Base-by-base conservation (phyloP, 1,140 invertebrate genomes). In the Galleria mellonella region DNA sequence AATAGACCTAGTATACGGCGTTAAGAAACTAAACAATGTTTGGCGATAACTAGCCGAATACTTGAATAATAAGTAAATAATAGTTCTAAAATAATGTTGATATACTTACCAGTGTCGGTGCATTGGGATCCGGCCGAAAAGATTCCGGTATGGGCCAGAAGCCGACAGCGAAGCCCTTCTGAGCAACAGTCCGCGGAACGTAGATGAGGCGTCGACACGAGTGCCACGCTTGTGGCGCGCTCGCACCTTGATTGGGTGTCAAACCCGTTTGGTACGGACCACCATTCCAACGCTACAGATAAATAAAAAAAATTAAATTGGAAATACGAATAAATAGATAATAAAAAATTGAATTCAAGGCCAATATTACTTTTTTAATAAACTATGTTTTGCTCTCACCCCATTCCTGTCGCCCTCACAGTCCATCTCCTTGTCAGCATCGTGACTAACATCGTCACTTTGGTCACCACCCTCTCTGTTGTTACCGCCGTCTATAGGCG, bases 81-180 rank as follows among this genome's bases (percentile, higher is more conserved):
- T n/a, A n/a, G n/a, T n/a, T n/a, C n/a, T n/a, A n/a, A n/a, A n/a
- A n/a, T n/a, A n/a, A n/a, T n/a, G n/a, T n/a, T n/a, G n/a, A n/a
- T n/a, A n/a, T 23, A 55, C 71, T 67, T 41, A 87, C 86, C 61
- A 97, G 75, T 12, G 92, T 89, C 1, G 91, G 91, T 13, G 92
- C 92, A 58, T 91, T 92, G 0, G 92, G 88, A 77, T 99, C 98
- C 0, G 97, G 97, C 93, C 98, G 97, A 78, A 97, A 99, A 0
- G 96, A 94, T 83, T 99, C 98, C 0, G 98, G 98, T 65, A 99
- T 96, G 0, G 98, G 98, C 98, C 98, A 99, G 83, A 98, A 98
- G 12, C 97, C 97, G 44, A 95, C 92, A 36, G 95, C 92, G 72
- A 96, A 98, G 9, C 94, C 96, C 72, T 97, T 98, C 72, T 96